phyloP scores from a whole-genome alignment of 2,888 invertebrate species.

The Limnephilus rhombicus region DNA sequence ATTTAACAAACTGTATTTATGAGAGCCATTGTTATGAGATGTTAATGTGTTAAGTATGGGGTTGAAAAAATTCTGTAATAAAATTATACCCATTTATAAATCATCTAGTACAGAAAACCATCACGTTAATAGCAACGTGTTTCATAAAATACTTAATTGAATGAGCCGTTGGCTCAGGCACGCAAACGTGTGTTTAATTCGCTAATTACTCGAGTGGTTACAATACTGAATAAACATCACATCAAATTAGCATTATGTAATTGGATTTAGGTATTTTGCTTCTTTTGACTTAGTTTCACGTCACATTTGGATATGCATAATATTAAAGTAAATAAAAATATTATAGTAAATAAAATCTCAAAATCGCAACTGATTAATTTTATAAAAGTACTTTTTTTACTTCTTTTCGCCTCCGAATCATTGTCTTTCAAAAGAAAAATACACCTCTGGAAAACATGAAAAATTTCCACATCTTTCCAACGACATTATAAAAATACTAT shows the following conservation, averaged over 20 bases:
- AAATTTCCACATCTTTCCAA: too few relatives aligned
- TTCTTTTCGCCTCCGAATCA: too few relatives aligned
- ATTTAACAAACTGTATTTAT: background rate
- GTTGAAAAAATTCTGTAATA: background rate
- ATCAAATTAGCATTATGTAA: slow-evolving; percentile 21
- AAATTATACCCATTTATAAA: background rate
- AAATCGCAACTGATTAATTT: background rate
- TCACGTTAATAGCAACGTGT: background rate
- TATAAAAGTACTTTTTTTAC: too few relatives aligned
- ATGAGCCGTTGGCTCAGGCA: background rate
- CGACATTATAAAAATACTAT: too few relatives aligned
- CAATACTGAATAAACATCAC: slow-evolving; percentile 8
- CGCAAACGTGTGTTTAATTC: slow-evolving; percentile 15
- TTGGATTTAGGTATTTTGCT: background rate
- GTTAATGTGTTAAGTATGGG: background rate
- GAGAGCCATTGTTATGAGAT: background rate
- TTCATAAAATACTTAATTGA: background rate
- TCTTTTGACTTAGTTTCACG: background rate
- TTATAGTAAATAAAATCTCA: background rate
- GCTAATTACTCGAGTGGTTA: slow-evolving; percentile 24
- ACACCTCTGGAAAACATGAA: too few relatives aligned
- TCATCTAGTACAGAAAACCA: background rate
- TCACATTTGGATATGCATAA: background rate
- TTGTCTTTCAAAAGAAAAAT: too few relatives aligned
- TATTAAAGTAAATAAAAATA: too few relatives aligned